Conservation (phyloP, 1,140 invertebrate species). For the Lethrus apterus region DNA sequence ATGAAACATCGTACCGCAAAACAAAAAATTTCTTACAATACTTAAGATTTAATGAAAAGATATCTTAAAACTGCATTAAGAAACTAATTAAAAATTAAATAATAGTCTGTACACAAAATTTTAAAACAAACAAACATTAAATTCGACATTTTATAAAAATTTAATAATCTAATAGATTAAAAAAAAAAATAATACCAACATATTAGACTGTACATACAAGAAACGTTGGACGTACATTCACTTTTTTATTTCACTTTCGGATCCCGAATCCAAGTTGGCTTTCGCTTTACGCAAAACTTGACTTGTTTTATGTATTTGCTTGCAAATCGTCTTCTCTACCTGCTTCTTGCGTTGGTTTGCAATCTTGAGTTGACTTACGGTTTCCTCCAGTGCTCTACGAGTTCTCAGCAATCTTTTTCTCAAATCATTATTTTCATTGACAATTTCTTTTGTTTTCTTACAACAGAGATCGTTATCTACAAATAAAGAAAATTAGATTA, state of each 20-base stretch:
- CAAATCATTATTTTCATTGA: conserved; percentile 50
- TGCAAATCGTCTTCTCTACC: conserved; percentile 54
- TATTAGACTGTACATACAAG: too few species aligned
- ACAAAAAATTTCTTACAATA: too few species aligned
- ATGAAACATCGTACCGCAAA: too few species aligned
- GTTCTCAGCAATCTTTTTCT: conserved; percentile 49
- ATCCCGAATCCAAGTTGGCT: conserved; percentile 46
- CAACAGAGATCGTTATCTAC: conserved; percentile 30
- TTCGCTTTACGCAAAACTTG: conserved; percentile 53
- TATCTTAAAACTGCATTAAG: too few species aligned
- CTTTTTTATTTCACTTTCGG: conserved; percentile 32
- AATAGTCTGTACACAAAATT: too few species aligned
- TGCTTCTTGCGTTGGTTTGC: conserved; percentile 51
- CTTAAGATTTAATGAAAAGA: too few species aligned
- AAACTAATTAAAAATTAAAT: too few species aligned
- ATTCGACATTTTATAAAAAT: too few species aligned
- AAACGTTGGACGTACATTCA: too few species aligned
- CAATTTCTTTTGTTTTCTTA: conserved; percentile 42
- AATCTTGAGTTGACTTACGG: conserved; percentile 48
- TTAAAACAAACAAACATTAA: too few species aligned
- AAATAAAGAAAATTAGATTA: conserved; percentile 18
- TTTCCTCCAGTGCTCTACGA: conserved; percentile 51
- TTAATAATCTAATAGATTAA: too few species aligned
- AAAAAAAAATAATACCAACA: too few species aligned
- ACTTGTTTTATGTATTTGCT: conserved; percentile 56